These are phyloP conservation scores for Gryllus bimaculatus DNA, from an alignment of 1,140 invertebrate genomes.

Conservation along the genomic window DNA sequence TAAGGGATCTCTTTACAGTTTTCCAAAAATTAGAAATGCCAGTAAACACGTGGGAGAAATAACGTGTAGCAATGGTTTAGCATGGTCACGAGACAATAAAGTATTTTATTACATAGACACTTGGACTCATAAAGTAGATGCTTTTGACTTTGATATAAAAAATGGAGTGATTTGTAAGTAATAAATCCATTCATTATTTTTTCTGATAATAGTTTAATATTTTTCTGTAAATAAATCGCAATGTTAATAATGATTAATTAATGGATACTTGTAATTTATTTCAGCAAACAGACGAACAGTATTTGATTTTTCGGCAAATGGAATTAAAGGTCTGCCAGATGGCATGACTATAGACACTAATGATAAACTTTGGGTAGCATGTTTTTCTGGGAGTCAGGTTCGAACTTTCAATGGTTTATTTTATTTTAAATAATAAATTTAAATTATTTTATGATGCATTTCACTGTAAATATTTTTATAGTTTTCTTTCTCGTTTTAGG, in stretches of 20 bases:
- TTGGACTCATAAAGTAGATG: conserved; percentile 22
- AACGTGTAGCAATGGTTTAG: conserved; percentile 70
- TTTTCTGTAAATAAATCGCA: no score
- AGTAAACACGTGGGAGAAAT: conserved; percentile 31
- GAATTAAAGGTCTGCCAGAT: conserved; percentile 31
- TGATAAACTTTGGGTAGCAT: conserved; percentile 36
- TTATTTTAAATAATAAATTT: background rate
- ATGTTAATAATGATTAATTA: no score
- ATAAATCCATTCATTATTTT: background rate
- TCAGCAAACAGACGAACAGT: conserved; percentile 27
- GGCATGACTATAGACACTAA: conserved; percentile 36
- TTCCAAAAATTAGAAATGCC: conserved; percentile 27
- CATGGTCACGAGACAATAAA: conserved; percentile 59
- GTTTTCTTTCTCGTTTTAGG: conserved; percentile 10
- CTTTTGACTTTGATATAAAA: conserved; percentile 26
- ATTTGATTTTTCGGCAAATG: conserved; percentile 26
- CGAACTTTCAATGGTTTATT: background rate
- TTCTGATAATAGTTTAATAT: no score
- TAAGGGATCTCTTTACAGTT: conserved; percentile 44
- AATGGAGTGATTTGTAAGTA: conserved; percentile 27
- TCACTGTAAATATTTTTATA: background rate
- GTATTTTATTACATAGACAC: conserved; percentile 56
- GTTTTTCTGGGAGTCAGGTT: conserved; percentile 25
- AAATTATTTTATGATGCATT: background rate
- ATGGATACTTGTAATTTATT: background rate